phyloP scores from a whole-genome alignment of 2,888 invertebrate genomes.

The Melitaea athalia region DNA sequence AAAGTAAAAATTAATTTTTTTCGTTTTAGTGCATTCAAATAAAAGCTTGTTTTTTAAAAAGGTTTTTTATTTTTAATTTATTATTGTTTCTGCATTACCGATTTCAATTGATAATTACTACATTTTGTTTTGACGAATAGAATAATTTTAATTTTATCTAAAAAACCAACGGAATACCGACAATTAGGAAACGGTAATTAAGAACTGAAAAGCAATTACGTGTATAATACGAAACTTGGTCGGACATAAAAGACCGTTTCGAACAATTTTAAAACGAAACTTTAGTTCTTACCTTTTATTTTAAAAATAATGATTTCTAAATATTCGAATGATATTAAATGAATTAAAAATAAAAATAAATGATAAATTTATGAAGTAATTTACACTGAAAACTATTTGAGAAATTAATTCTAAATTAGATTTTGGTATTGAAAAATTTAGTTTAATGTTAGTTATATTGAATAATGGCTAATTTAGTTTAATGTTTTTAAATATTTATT shows the following conservation, averaged over 20 bases:
- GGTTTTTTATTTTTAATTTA: too few relatives aligned
- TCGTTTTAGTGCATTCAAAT: too few relatives aligned
- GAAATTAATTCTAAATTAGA: too few relatives aligned
- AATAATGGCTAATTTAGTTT: background rate
- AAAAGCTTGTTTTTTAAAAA: too few relatives aligned
- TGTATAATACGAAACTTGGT: background rate
- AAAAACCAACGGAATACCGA: background rate
- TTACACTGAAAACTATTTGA: too few relatives aligned
- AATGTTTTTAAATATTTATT: background rate
- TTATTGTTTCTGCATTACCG: too few relatives aligned
- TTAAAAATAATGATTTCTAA: background rate
- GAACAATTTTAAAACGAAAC: background rate
- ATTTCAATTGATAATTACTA: background rate
- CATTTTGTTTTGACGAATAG: background rate
- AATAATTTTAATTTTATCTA: conserved; percentile 1
- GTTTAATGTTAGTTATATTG: too few relatives aligned
- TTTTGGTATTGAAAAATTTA: too few relatives aligned
- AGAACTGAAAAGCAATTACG: conserved; percentile 5
- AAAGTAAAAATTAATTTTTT: too few relatives aligned
- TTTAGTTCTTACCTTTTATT: background rate
- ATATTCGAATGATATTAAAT: background rate
- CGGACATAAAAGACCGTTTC: background rate
- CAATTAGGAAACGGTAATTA: conserved; percentile 10
- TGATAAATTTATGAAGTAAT: too few relatives aligned
- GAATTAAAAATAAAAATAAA: too few relatives aligned